Evolutionary conservation across 1,140 invertebrate genomes (phyloP).

Genomic region (Caenorhabditis inopinata): DNA sequence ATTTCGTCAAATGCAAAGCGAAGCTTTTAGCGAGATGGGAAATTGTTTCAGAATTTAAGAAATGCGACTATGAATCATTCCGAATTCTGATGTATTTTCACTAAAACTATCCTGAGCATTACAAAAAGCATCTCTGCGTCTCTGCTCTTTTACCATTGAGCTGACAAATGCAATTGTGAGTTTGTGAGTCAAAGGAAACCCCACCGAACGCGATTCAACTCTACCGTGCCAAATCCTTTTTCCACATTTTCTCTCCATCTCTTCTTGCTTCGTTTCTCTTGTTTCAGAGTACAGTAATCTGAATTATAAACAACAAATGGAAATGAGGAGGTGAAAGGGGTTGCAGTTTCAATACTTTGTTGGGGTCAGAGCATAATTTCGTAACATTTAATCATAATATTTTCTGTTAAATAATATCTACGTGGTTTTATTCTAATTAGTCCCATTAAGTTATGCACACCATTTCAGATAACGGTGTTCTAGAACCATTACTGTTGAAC

Average conservation of each 20-base stretch:
- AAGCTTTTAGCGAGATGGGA: too few relatives aligned
- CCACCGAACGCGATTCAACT: not conserved
- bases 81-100: not conserved
- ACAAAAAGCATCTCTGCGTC: not conserved
- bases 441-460: too few relatives aligned
- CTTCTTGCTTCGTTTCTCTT: not conserved
- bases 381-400: too few relatives aligned
- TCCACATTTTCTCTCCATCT: not conserved
- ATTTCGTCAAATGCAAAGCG: too few relatives aligned
- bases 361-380: too few relatives aligned
- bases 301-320: slow-evolving; percentile 6
- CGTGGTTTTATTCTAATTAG: too few relatives aligned
- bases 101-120: too few relatives aligned
- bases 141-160: not conserved
- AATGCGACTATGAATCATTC: not conserved
- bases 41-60: too few relatives aligned
- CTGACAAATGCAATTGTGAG: not conserved
- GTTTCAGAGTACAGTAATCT: slow-evolving; percentile 30
- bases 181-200: not conserved
- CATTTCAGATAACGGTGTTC: too few relatives aligned
- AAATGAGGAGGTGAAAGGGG: not conserved
- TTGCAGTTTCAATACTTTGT: too few relatives aligned
- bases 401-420: too few relatives aligned
- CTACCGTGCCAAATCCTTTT: slow-evolving; percentile 22
- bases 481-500: too few relatives aligned